Evolutionary conservation across 1,140 invertebrate genomes (phyloP).

Genomic region (Drosophila ambigua): DNA sequence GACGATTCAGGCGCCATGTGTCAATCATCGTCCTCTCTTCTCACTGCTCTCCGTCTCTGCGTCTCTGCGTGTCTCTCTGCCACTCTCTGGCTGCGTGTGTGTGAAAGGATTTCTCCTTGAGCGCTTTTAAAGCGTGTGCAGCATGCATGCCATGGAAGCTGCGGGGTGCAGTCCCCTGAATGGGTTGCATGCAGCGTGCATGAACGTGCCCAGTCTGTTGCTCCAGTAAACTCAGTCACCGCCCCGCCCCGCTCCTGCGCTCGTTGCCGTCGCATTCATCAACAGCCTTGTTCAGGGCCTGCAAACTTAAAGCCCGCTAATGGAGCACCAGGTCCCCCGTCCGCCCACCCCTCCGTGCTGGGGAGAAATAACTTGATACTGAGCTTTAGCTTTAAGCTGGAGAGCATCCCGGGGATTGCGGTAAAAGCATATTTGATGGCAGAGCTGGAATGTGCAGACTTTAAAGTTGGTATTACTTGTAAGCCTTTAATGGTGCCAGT

Average conservation of each 20-base stretch:
- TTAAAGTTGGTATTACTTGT: no score
- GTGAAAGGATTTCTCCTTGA: constrained; percentile 60
- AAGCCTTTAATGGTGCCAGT: no score
- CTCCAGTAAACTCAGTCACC: constrained; percentile 42
- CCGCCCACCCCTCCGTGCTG: background rate
- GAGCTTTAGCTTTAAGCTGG: no score
- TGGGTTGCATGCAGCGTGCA: background rate
- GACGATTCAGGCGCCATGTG: constrained; percentile 47
- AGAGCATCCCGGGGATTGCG: no score
- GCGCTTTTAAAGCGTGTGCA: constrained; percentile 45
- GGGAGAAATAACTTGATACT: no score
- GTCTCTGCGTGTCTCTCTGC: background rate
- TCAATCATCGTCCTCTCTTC: constrained; percentile 49
- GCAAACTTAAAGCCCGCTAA: constrained; percentile 40
- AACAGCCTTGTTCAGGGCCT: constrained; percentile 10
- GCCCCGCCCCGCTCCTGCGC: background rate
- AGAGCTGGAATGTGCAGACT: no score
- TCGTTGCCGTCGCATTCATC: no score
- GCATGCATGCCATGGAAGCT: constrained; percentile 4
- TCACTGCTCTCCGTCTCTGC: background rate
- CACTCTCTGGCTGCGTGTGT: constrained; percentile 19
- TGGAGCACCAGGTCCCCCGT: constrained; percentile 9
- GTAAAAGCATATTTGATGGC: no score
- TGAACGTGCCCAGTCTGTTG: constrained; percentile 39
- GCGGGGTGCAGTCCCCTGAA: constrained; percentile 10